phyloP scores from a whole-genome alignment of 2,113 vertebrate genomes.

The Rhineura floridana region DNA sequence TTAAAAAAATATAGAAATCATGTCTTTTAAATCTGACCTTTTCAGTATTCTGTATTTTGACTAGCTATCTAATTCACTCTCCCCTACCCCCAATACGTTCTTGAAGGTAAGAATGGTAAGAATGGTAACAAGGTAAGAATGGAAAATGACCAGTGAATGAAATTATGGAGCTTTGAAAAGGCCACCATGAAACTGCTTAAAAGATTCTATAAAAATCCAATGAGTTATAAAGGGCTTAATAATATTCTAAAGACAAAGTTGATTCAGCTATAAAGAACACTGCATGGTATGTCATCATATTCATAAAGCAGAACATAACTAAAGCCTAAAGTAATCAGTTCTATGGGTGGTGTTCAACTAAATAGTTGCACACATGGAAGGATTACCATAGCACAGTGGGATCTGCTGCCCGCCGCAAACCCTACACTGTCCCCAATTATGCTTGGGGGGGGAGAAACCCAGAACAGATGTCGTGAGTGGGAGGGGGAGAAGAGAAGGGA shows the following conservation, averaged over 20 bases:
- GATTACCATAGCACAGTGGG: no score
- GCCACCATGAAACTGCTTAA: fast-evolving
- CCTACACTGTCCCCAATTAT: no score
- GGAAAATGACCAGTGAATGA: background rate
- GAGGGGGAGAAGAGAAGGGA: no score
- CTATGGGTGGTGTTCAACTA: no score
- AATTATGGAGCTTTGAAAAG: background rate
- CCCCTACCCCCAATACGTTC: background rate
- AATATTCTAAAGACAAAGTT: background rate
- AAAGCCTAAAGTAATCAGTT: background rate
- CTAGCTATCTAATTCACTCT: background rate
- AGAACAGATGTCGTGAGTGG: no score
- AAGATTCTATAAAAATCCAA: background rate
- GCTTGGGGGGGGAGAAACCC: no score
- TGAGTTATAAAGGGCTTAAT: background rate
- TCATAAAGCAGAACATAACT: background rate
- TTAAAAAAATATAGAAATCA: background rate
- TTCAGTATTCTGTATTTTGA: background rate
- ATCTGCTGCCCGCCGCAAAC: no score
- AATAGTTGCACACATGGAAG: no score
- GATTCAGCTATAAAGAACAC: background rate
- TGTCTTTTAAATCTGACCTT: background rate
- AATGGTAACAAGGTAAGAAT: background rate
- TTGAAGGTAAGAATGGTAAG: slow-evolving; percentile 16
- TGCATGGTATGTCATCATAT: fast-evolving